Evolutionary conservation across 2,888 invertebrate genomes (phyloP).

Genomic region (Drosophila lutescens): DNA sequence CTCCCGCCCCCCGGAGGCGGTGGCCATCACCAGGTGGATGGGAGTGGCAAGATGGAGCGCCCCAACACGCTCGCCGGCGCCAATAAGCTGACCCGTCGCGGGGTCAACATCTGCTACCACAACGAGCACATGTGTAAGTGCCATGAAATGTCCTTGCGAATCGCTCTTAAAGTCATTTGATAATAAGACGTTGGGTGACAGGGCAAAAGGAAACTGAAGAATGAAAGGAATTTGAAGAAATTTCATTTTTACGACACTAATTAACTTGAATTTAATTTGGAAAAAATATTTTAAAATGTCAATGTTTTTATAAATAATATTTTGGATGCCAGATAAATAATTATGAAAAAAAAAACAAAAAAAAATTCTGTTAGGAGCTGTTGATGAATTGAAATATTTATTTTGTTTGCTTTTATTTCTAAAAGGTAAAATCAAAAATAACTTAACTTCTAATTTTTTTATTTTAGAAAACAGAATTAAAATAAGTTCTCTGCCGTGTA

Average conservation of each 20-base stretch:
- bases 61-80: constrained; percentile 92
- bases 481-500: too few relatives aligned
- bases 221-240: too few relatives aligned
- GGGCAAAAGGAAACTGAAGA: constrained; percentile 5
- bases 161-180: neutral
- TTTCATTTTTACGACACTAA: neutral
- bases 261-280: neutral
- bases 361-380: too few relatives aligned
- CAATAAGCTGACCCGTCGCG: constrained; percentile 90
- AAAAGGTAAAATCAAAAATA: too few relatives aligned
- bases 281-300: too few relatives aligned
- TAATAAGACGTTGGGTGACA: neutral
- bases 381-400: too few relatives aligned
- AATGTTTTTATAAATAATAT: too few relatives aligned
- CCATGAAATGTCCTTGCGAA: neutral
- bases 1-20: constrained; percentile 85
- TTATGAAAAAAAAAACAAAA: too few relatives aligned
- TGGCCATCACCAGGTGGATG: constrained; percentile 64
- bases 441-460: too few relatives aligned
- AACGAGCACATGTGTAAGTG: constrained; percentile 89
- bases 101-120: constrained; percentile 90
- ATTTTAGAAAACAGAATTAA: too few relatives aligned
- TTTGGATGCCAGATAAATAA: too few relatives aligned
- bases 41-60: constrained; percentile 89
- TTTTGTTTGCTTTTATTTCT: too few relatives aligned